Evolutionary conservation across 2,888 invertebrate species (phyloP), one percentile per base, ranked within the genome.

Genomic region (Lithophane socia): DNA sequence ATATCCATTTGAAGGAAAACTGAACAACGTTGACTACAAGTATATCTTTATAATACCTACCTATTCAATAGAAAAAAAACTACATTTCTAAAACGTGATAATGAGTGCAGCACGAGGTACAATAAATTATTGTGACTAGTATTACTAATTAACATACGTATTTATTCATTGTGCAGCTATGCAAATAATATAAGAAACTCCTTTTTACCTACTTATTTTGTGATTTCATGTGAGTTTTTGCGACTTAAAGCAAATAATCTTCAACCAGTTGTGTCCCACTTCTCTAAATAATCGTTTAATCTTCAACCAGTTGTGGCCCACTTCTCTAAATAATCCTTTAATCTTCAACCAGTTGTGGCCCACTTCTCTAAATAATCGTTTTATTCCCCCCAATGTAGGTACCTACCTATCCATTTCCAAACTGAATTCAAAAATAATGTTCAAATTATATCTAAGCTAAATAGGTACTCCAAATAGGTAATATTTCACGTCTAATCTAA

Each of bases 161-260:
- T 66, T 75, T 79, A 77, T 88, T 82, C 80, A 79, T 44, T 79
- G 70, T 82, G 68, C 82, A 86, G 77, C 80, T 87, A 86, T 86
- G 80, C 73, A 82, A 80, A 86, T 84, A 84, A 77, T 79, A 80
- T 80, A 83, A 73, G 64, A 72, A 66, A 80, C 79, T 72, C 56
- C 49, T 64, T 54, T 37, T 37, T 81, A 68, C 52, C 21, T 77
- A 66, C 42, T 52, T 83, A 79, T 72, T 86, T 74, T 80, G 67
- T 86, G 87, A 86, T 86, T 84, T 86, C 37, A 47, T 73, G n/a
- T 49, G 24, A 70, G 61, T 79, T 84, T 79, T 73, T 68, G 56
- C 54, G 9, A 77, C 63, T 66, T 10, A 47, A 18, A 21, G 5
- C 52, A 54, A 24, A 56, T 8, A 42, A n/a, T 29, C 56, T 75